A percentile compares a stretch with the other conserved stretches of the same genome.
phyloP scores from a whole-genome alignment of 2,113 vertebrate genomes.

The Thinocorus orbignyianus region DNA sequence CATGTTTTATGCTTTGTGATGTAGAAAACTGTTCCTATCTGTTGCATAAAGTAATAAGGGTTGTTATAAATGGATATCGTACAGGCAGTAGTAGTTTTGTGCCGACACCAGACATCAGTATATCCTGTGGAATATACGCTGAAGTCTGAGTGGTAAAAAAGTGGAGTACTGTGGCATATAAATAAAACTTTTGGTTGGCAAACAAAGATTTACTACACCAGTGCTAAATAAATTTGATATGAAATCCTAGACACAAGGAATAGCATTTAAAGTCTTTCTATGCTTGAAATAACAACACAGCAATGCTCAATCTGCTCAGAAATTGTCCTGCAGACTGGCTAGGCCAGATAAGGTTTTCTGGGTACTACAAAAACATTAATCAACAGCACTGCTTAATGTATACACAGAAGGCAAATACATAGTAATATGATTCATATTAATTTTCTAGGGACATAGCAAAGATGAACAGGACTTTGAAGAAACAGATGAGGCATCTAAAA shows the following conservation, averaged over 20 bases:
- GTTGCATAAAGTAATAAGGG: neutral
- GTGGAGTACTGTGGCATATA: neutral
- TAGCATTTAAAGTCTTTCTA: neutral
- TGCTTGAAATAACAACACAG: neutral
- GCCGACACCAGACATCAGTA: neutral
- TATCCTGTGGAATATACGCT: neutral
- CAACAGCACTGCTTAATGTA: neutral
- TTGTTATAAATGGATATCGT: neutral
- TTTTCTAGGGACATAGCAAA: neutral
- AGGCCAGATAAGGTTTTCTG: neutral
- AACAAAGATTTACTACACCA: neutral
- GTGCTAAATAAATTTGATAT: neutral
- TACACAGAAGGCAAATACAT: neutral
- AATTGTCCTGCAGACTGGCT: neutral
- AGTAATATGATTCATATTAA: neutral
- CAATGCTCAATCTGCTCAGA: neutral
- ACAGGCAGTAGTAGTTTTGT: neutral
- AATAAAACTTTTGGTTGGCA: neutral
- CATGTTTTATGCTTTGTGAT: neutral
- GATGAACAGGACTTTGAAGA: neutral
- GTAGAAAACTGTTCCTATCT: neutral
- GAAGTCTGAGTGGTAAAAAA: neutral
- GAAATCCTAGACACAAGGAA: neutral
- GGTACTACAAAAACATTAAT: neutral
- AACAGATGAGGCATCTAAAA: neutral